phyloP scores from a whole-genome alignment of 2,113 vertebrate species.

The Pachycephala philippinensis region DNA sequence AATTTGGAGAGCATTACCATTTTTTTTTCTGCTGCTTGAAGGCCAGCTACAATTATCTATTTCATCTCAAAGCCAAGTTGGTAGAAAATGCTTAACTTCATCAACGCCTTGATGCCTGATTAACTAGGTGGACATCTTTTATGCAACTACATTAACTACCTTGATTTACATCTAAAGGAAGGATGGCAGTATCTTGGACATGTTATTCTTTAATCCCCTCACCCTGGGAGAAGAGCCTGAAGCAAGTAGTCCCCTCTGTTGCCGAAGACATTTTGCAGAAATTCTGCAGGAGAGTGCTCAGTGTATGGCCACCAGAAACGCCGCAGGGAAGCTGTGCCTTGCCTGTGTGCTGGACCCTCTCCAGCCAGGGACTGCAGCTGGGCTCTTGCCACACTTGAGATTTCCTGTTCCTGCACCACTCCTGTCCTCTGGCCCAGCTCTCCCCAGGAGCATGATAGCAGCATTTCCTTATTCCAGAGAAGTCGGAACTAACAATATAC shows the following conservation, averaged over 20 bases:
- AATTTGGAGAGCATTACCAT: background rate
- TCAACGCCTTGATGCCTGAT: background rate
- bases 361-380: background rate
- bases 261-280: background rate
- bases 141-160: background rate
- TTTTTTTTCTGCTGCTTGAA: background rate
- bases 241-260: background rate
- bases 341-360: background rate
- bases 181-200: background rate
- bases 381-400: background rate
- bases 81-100: background rate
- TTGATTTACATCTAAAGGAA: background rate
- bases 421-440: background rate
- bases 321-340: fast-evolving
- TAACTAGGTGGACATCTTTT: background rate
- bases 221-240: background rate
- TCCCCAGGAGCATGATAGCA: background rate
- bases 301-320: background rate
- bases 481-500: background rate
- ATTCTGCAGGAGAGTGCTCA: background rate
- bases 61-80: background rate
- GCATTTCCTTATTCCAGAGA: background rate
- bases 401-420: background rate
- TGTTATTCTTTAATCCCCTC: background rate
- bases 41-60: background rate